Base-by-base conservation (phyloP, 2,797 vertebrate genomes). In the Apogon talboti region DNA sequence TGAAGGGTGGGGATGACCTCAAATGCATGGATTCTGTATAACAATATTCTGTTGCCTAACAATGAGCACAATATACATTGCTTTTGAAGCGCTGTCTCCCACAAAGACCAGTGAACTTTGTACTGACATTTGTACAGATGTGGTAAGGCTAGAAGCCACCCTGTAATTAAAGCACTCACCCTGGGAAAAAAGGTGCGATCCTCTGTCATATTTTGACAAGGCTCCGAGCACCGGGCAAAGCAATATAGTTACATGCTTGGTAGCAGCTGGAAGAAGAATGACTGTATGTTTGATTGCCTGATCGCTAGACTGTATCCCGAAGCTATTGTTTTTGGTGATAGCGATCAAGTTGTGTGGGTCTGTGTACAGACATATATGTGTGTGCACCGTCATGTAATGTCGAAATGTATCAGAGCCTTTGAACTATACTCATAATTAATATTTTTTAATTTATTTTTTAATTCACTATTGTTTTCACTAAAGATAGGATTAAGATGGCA, bases 131-230 rank as follows among this genome's bases (percentile, higher is more conserved):
- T 94, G 93, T 93, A 91, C 85, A 87, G 90, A 92, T 94, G 92
- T 88, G 92, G 64, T 83, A 82, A 78, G 78, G 88, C 91, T 89
- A 90, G 90, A 84, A 93, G 89, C 91, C 86, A 81, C 72, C 82
- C 89, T 92, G 93, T 94, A 95, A 96, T 96, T 95, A 96, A 95
- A 94, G 91, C 85, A 86, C 91, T 89, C 86, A 89, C 91, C 88
- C 79, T 79, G 11, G 11, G 28, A 78, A 87, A 87, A 92, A 91
- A 96, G 94, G 94, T 94, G 94, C 94, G 91, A 93, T 92, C 92
- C 82, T 90, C 92, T 95, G 95, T 96, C 94, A 96, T 75, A 79
- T 84, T 83, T 87, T 94, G 93, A 93, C 91, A 94, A 92, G 92
- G 90, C 90, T 93, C 89, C 89, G 51, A 94, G 92, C 92, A 82